These are phyloP conservation scores for Octopus bimaculoides DNA, from an alignment of 1,140 invertebrate species.

Conservation along the genomic window DNA sequence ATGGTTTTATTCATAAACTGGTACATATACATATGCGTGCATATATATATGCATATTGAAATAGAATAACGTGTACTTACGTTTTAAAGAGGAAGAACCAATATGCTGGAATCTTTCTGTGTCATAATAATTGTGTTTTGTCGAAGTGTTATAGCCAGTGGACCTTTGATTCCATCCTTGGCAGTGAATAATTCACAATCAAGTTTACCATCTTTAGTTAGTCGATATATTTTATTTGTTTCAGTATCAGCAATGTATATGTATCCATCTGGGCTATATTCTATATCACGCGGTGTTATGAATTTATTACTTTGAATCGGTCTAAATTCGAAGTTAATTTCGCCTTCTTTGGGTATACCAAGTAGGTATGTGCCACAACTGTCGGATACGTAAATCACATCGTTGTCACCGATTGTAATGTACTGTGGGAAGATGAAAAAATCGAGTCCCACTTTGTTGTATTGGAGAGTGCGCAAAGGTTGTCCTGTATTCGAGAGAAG, in stretches of 20 bases:
- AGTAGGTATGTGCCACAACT: background rate
- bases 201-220: background rate
- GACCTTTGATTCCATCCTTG: background rate
- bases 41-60: background rate
- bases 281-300: background rate
- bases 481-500: background rate
- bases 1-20: background rate
- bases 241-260: slow-evolving; percentile 6
- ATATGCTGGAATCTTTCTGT: slow-evolving; percentile 3
- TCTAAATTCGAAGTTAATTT: background rate
- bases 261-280: background rate
- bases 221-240: slow-evolving; percentile 2
- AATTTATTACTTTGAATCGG: background rate
- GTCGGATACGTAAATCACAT: background rate
- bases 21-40: background rate
- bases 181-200: slow-evolving; percentile 1
- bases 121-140: background rate
- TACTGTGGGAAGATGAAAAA: slow-evolving; percentile 9
- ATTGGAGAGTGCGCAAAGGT: background rate
- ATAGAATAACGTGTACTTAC: too few relatives aligned
- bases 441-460: background rate
- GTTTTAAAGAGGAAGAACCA: background rate
- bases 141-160: background rate
- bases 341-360: background rate
- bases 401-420: background rate